A percentile compares a stretch with the other conserved stretches of the same genome.
Conservation (phyloP, 2,888 invertebrate genomes). For the Eupithecia subfuscata region DNA sequence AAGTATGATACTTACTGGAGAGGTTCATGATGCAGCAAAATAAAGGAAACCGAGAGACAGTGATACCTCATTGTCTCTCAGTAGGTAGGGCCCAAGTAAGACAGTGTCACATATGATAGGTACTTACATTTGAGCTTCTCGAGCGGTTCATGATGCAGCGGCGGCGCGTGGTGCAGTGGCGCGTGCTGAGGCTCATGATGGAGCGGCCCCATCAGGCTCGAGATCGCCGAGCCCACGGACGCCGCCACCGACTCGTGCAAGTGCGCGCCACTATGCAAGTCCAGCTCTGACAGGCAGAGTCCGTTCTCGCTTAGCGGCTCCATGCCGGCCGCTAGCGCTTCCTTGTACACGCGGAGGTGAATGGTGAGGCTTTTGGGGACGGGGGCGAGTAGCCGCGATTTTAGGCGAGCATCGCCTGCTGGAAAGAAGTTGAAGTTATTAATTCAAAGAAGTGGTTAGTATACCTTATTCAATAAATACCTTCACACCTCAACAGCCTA, state of each 20-base stretch:
- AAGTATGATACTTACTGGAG: not conserved
- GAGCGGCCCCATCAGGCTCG: constrained; percentile 82
- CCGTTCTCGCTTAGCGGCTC: constrained; percentile 88
- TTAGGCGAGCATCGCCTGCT: constrained; percentile 43
- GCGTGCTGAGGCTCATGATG: constrained; percentile 84
- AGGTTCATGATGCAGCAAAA: not conserved
- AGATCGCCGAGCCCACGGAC: constrained; percentile 82
- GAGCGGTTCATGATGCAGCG: constrained; percentile 87
- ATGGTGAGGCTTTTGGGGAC: constrained; percentile 70
- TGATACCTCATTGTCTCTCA: too few relatives aligned
- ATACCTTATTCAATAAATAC: too few relatives aligned
- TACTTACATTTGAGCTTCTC: constrained; percentile 92
- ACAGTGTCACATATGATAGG: constrained; percentile 14
- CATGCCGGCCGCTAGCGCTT: constrained; percentile 87
- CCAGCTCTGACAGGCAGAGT: constrained; percentile 90
- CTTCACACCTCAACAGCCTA: too few relatives aligned
- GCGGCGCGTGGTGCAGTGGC: constrained; percentile 84
- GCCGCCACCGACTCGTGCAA: constrained; percentile 81
- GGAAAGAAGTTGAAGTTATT: constrained; percentile 1
- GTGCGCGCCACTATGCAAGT: constrained; percentile 79
- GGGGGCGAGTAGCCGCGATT: constrained; percentile 51
- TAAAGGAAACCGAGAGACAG: not conserved
- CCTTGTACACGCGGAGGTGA: constrained; percentile 84
- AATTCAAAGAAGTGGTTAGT: not conserved
- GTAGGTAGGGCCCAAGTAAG: not conserved